Conservation (phyloP, 2,888 invertebrate species). For the Notodromas monacha region DNA sequence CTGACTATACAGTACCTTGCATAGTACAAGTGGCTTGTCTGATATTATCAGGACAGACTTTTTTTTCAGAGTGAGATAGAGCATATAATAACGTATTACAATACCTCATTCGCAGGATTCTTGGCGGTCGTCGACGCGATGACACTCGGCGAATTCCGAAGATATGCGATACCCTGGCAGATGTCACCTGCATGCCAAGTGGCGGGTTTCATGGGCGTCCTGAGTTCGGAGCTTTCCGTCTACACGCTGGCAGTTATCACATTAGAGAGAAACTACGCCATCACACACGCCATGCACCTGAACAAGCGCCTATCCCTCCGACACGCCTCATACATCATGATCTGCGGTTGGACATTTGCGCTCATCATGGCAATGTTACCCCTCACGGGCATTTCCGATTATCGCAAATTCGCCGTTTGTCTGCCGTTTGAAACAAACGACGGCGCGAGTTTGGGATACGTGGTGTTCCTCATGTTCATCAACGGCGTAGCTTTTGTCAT, state of each 20-base stretch:
- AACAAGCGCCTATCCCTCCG: conserved; percentile 63
- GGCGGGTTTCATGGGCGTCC: conserved; percentile 73
- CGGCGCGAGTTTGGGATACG: conserved; percentile 46
- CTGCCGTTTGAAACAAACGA: conserved; percentile 67
- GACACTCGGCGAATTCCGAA: conserved; percentile 75
- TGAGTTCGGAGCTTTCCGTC: conserved; percentile 73
- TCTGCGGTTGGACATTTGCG: conserved; percentile 65
- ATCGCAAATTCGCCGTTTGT: conserved; percentile 82
- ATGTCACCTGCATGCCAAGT: conserved; percentile 68
- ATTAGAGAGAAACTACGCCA: conserved; percentile 75
- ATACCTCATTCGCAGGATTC: conserved; percentile 26
- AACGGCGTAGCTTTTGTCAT: conserved; percentile 79
- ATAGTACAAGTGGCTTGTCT: too few species aligned
- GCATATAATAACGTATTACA: conserved; percentile 15
- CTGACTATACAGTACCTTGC: too few species aligned
- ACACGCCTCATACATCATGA: conserved; percentile 70
- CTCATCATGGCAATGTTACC: conserved; percentile 57
- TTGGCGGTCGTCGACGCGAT: conserved; percentile 82
- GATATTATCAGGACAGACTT: too few species aligned
- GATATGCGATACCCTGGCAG: conserved; percentile 90
- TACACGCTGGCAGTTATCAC: conserved; percentile 87
- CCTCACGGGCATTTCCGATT: conserved; percentile 63
- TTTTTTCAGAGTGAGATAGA: too few species aligned
- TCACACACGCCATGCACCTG: conserved; percentile 85
- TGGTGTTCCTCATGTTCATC: conserved; percentile 55